Percentiles rank a stretch among this genome's conserved stretches.
These are phyloP conservation scores for Styela plicata DNA, from an alignment of 23 tunicate species.

Conservation along the genomic window DNA sequence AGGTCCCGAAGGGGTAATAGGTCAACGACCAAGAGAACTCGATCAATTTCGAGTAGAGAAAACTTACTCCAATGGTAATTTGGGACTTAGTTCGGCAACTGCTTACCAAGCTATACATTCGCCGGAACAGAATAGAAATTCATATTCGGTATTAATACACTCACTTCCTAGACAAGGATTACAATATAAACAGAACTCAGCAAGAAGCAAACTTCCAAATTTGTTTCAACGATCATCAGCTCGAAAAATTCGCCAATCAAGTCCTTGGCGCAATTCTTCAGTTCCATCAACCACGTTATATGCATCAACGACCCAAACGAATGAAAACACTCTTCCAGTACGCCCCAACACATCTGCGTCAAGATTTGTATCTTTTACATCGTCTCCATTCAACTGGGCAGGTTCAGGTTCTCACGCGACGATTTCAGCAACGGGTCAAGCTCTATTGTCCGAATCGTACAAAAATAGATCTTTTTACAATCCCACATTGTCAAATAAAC, in stretches of 20 bases:
- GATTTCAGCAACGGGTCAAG: constrained; percentile 74
- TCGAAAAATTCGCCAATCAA: constrained; percentile 7
- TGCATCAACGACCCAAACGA: not conserved
- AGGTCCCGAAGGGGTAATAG: not conserved
- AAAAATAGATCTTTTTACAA: constrained; percentile 22
- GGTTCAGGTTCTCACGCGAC: constrained; percentile 47
- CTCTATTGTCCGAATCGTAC: constrained; percentile 44
- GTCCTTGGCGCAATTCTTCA: constrained; percentile 8
- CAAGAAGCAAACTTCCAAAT: not conserved
- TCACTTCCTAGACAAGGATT: not conserved
- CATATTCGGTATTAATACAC: not conserved
- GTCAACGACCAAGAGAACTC: not conserved
- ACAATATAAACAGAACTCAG: not conserved
- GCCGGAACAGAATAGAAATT: not conserved
- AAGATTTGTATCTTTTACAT: not conserved
- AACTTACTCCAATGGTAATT: not conserved
- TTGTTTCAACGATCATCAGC: not conserved
- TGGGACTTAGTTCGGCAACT: not conserved
- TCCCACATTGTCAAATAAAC: not conserved
- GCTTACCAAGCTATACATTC: not conserved
- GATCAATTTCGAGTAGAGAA: constrained; percentile 7
- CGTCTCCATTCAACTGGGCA: constrained; percentile 30
- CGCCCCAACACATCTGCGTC: constrained; percentile 11
- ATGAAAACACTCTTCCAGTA: not conserved
- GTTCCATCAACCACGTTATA: not conserved